phyloP scores from a whole-genome alignment of 2,888 invertebrate species.

The Drosophila tripunctata region DNA sequence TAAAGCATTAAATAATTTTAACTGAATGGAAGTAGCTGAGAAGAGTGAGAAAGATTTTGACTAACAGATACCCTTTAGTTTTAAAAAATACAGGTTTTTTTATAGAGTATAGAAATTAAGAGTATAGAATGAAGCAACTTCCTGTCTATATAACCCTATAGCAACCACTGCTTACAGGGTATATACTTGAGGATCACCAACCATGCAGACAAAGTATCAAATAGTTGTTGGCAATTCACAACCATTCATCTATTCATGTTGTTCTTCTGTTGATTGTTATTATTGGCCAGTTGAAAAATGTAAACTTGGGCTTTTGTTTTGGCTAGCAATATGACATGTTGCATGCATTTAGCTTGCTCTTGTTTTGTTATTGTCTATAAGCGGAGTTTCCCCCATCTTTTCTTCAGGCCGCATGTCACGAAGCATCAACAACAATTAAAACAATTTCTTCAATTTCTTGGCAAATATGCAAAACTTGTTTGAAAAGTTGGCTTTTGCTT shows the following conservation, averaged over 20 bases:
- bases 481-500: conserved; percentile 3
- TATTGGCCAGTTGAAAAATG: conserved; percentile 62
- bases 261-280: conserved; percentile 49
- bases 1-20: conserved; percentile 36
- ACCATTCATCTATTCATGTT: conserved; percentile 18
- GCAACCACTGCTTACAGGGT: not conserved
- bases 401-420: not conserved
- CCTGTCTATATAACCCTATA: not conserved
- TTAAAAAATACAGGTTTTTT: not conserved
- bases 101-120: not conserved
- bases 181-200: not conserved
- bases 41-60: not conserved
- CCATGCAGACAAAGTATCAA: conserved; percentile 32
- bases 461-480: conserved; percentile 67
- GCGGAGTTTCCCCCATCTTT: not conserved
- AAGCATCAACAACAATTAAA: conserved; percentile 64
- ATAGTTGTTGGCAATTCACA: conserved; percentile 48
- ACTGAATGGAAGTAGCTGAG: not conserved
- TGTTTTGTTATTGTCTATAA: conserved; percentile 6
- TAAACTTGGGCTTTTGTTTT: conserved; percentile 33
- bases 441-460: conserved; percentile 64
- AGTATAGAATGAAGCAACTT: not conserved
- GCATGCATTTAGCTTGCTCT: conserved; percentile 22
- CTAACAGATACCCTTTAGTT: not conserved
- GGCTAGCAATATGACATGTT: conserved; percentile 41